Base-by-base conservation (phyloP, 37 sponge, comb jelly and placozoan genomes). In the Bolinopsis microptera region DNA sequence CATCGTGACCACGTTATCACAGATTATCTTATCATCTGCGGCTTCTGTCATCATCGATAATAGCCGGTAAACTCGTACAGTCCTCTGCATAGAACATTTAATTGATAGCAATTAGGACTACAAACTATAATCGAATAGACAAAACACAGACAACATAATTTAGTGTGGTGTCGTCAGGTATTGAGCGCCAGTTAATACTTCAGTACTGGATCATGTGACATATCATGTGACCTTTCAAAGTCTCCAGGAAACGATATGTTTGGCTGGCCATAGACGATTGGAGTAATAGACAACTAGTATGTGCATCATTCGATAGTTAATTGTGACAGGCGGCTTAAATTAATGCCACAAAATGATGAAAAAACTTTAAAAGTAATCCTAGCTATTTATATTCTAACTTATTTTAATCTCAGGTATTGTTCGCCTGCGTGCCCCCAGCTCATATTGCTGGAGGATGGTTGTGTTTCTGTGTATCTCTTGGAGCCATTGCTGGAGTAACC, bases 361-460 rank as follows among this genome's bases (percentile, higher is more conserved):
- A n/a, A n/a, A n/a, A n/a, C n/a, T n/a, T n/a, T n/a, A n/a, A n/a
- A n/a, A n/a, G n/a, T n/a, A 48, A 48, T 48, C 61, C 61, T 48
- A 48, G 61, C 61, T 18, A 13, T 48, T 18, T 18, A 48, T 5
- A 18, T 48, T 48, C 61, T 48, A 48, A 18, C 61, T 13, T 13
- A 48, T 48, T 48, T 48, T 48, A 18, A 48, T 48, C 61, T n/a
- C 75, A 93, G 93, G 93, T 93, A 0, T 38, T 93, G 39, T 93
- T 93, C 41, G 93, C 93, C 32, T 74, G 72, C 24, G 76, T 93
- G 24, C 93, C 93, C 38, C 93, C 93, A n/a, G 75, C 93, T n/a
- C 75, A 69, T 38, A 93, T 93, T 23, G 75, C 75, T 33, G 72
- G 93, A 1, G 93, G 93, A 37, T 93, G 93, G 93, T 34, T 93